These are phyloP conservation scores for Sminthurinus signatus DNA, from an alignment of 1,140 invertebrate species.

Conservation along the genomic window DNA sequence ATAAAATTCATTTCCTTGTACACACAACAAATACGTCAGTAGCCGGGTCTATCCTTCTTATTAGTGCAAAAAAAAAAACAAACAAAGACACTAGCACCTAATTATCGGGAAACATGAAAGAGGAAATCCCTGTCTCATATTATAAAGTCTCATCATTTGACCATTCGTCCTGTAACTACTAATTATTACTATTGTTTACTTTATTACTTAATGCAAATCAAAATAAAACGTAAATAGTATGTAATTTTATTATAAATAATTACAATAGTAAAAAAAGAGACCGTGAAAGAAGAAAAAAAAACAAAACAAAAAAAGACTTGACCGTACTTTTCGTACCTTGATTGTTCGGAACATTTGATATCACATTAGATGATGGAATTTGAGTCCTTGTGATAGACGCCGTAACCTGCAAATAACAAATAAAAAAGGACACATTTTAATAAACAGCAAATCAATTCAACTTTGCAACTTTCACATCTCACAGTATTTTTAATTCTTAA, in stretches of 20 bases:
- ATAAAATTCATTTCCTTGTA: too few relatives aligned
- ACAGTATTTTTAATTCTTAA: too few relatives aligned
- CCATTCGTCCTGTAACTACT: not conserved
- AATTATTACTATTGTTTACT: not conserved
- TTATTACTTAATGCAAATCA: not conserved
- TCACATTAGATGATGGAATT: not conserved
- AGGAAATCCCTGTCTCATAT: too few relatives aligned
- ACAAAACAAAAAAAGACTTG: constrained; percentile 8
- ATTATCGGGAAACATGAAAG: too few relatives aligned
- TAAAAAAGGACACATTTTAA: too few relatives aligned
- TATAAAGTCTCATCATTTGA: not conserved
- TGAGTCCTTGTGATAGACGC: not conserved
- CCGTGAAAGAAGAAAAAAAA: not conserved
- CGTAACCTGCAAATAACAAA: too few relatives aligned
- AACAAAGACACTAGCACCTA: too few relatives aligned
- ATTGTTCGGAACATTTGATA: not conserved
- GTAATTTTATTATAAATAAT: not conserved
- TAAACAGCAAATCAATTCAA: too few relatives aligned
- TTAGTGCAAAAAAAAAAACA: too few relatives aligned
- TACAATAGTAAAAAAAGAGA: not conserved
- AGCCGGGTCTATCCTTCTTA: too few relatives aligned
- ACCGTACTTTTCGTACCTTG: constrained; percentile 3
- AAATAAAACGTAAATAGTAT: not conserved
- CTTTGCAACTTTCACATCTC: too few relatives aligned
- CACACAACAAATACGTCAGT: too few relatives aligned